Base-by-base conservation (phyloP, 2,797 vertebrate genomes). In the Tadarida brasiliensis region DNA sequence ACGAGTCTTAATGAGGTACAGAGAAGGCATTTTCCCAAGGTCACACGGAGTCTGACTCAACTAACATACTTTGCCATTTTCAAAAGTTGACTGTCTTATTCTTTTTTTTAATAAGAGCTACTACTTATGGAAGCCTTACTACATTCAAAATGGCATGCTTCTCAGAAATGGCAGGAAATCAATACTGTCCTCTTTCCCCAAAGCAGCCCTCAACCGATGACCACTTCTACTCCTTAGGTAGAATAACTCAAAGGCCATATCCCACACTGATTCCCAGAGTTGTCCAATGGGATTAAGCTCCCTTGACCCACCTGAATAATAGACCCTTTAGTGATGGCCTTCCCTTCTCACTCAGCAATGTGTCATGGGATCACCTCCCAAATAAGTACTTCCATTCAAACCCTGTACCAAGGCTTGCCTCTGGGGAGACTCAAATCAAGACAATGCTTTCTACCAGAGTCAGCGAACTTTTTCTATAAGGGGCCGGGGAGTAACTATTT, bases 11-110 rank as follows among this genome's bases (percentile, higher is more conserved):
- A 94, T 65, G 56, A 90, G 57, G 33, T 95, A 94, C 74, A 89
- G 49, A 96, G 78, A 95, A 63, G 33, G 54, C 61, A 70, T 61
- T 87, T 91, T 59, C 67, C 51, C 83, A 96, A 96, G 87, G 84
- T 97, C 87, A 91, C 82, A 82, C 1, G 11, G 51, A 90, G 28
- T 33, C 92, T 87, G 71, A 89, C 8, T 92, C 82, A 86, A 73
- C 76, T 71, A 88, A 81, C 49, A 9, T 9, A 17, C 44, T 70
- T 80, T 24, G 59, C 26, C 85, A 71, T 5, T 86, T 95, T 83
- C 57, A 85, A 65, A 85, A 86, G 65, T 14, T 57, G 47, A 90
- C 47, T 57, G 54, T 57, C 44, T 70, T 70, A 49, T 61, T 35
- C 20, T 51, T 17, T 74, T 89, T 70, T 87, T 44, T 15, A 47